Conservation (phyloP, 1,140 invertebrate genomes). For the Octopus sinensis region DNA sequence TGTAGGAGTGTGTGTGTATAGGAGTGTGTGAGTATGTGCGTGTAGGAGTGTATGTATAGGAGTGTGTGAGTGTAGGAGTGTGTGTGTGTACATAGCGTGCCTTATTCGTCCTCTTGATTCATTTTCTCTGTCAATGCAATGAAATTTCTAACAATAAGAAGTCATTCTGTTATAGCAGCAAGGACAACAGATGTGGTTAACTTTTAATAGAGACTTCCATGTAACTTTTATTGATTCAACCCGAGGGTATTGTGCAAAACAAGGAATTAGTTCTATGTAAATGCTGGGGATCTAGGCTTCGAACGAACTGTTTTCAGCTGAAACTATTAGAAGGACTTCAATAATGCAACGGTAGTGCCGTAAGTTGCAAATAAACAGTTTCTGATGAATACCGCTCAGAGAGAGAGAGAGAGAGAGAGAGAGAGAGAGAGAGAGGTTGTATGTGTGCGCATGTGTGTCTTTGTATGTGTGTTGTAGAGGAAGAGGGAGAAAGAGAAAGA, state of each 20-base stretch:
- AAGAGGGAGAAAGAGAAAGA: no score
- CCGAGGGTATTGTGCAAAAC: conserved; percentile 1
- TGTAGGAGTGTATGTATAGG: no score
- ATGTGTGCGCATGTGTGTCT: no score
- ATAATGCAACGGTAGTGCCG: neutral
- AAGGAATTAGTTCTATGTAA: neutral
- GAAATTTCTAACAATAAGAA: neutral
- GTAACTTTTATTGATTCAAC: neutral
- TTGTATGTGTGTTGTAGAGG: no score
- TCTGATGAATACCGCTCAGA: neutral
- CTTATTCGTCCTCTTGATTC: neutral
- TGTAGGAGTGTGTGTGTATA: no score
- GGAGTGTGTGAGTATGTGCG: no score
- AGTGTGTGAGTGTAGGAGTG: no score
- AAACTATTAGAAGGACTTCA: no score
- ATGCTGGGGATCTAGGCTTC: neutral
- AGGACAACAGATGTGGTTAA: conserved; percentile 9
- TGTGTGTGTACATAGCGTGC: no score
- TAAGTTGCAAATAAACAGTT: conserved; percentile 7
- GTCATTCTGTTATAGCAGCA: neutral
- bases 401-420: neutral
- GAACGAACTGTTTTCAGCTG: no score
- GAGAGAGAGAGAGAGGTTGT: no score
- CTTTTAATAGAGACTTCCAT: neutral
- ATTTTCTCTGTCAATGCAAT: neutral